A percentile compares a stretch with the other conserved stretches of the same genome.
These are phyloP conservation scores for Pseudomugil tenellus DNA, from an alignment of 2,797 vertebrate genomes.

Conservation along the genomic window DNA sequence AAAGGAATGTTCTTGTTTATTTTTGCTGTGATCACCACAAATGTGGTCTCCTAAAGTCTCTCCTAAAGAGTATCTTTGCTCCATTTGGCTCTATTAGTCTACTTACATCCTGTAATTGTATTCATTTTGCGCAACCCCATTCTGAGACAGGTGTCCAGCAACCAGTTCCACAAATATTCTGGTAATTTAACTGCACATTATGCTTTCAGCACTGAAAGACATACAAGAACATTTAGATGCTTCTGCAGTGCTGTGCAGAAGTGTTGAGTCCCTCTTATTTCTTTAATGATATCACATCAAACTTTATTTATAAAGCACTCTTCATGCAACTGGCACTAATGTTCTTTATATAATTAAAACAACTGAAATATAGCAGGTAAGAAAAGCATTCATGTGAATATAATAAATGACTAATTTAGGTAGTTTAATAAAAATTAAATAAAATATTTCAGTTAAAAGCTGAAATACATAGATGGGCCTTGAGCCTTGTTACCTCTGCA, in stretches of 20 bases:
- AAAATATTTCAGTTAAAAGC: no score
- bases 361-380: no score
- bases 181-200: not conserved
- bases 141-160: not conserved
- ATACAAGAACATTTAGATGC: not conserved
- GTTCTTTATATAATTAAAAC: no score
- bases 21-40: not conserved
- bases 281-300: no score
- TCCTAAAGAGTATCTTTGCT: not conserved
- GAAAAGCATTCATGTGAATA: no score
- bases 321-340: no score
- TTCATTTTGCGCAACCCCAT: not conserved
- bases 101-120: not conserved
- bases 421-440: no score
- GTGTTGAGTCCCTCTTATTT: no score
- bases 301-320: no score
- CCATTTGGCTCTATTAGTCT: not conserved
- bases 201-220: not conserved
- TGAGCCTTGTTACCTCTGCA: no score
- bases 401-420: no score
- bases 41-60: not conserved
- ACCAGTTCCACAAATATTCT: not conserved
- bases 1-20: conserved; percentile 2
- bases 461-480: no score
- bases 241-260: not conserved